Percentiles rank a stretch among this genome's conserved stretches.
Evolutionary conservation across 2,888 invertebrate species (phyloP).

Genomic region (Harmothoe impar): DNA sequence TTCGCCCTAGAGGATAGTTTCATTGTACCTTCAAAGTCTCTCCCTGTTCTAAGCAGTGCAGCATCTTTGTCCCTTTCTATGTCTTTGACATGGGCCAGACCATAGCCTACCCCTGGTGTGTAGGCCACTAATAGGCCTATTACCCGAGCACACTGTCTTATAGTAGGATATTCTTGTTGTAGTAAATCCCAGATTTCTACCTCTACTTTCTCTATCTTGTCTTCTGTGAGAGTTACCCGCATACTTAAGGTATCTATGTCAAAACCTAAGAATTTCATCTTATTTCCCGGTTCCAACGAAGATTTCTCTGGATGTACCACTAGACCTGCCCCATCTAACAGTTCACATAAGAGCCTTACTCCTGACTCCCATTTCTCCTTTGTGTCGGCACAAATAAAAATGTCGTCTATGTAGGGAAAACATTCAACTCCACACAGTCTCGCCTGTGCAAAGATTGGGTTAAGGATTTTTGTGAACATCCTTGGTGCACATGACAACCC

Average conservation of each 20-base stretch:
- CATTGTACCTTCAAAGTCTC: conserved; percentile 28
- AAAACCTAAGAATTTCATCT: background rate
- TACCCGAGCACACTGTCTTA: background rate
- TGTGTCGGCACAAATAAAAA: no score
- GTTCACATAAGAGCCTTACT: background rate
- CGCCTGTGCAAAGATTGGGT: background rate
- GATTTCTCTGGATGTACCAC: conserved; percentile 23
- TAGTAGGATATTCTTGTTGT: background rate
- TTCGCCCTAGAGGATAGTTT: background rate
- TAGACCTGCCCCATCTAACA: background rate
- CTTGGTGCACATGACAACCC: conserved; percentile 40
- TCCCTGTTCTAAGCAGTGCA: background rate
- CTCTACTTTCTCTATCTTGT: background rate
- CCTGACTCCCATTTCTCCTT: no score
- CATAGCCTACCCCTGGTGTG: no score
- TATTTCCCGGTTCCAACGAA: background rate
- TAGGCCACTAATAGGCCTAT: no score
- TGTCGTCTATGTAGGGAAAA: background rate
- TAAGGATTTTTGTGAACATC: no score
- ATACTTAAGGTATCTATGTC: background rate
- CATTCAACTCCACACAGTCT: background rate
- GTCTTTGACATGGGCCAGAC: no score
- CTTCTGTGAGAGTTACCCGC: background rate
- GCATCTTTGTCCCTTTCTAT: no score
- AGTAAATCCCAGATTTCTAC: background rate